These are phyloP conservation scores for Carassius carassius DNA, from an alignment of 2,113 vertebrate genomes.

Conservation along the genomic window DNA sequence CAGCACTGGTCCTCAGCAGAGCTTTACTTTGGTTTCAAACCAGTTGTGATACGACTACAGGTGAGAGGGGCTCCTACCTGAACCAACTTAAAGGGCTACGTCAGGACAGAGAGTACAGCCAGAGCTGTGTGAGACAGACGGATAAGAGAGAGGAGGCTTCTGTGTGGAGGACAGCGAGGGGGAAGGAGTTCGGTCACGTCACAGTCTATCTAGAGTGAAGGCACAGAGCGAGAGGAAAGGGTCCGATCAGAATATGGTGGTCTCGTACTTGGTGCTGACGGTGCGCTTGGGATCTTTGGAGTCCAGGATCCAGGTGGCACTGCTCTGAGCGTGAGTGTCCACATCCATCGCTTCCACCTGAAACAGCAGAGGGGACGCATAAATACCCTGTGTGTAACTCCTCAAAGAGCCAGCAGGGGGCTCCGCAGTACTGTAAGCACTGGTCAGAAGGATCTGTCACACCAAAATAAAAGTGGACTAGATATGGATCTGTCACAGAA, in stretches of 20 bases:
- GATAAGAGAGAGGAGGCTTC: slow-evolving; percentile 25
- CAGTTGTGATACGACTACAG: neutral
- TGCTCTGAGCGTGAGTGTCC: slow-evolving; percentile 85
- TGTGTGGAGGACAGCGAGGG: neutral
- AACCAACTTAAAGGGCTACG: neutral
- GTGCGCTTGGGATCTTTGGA: slow-evolving; percentile 93
- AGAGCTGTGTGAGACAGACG: neutral
- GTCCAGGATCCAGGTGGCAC: slow-evolving; percentile 91
- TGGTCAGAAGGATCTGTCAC: neutral
- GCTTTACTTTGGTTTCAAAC: slow-evolving; percentile 27
- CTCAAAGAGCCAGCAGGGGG: slow-evolving; percentile 3
- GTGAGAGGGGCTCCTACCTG: neutral
- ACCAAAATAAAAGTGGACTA: too few species aligned
- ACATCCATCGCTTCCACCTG: slow-evolving; percentile 83
- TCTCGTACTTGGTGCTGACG: slow-evolving; percentile 99
- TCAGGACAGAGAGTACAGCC: neutral
- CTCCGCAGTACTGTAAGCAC: neutral
- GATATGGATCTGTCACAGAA: neutral
- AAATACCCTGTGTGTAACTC: neutral
- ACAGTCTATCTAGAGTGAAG: slow-evolving; percentile 42
- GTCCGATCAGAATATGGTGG: slow-evolving; percentile 93
- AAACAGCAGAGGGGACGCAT: slow-evolving; percentile 22
- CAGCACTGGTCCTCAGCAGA: neutral
- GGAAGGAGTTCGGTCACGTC: neutral
- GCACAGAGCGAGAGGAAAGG: slow-evolving; percentile 30